A percentile compares a stretch with the other conserved stretches of the same genome.
Evolutionary conservation across 2,797 vertebrate genomes (phyloP).

Genomic region (Otus scops): DNA sequence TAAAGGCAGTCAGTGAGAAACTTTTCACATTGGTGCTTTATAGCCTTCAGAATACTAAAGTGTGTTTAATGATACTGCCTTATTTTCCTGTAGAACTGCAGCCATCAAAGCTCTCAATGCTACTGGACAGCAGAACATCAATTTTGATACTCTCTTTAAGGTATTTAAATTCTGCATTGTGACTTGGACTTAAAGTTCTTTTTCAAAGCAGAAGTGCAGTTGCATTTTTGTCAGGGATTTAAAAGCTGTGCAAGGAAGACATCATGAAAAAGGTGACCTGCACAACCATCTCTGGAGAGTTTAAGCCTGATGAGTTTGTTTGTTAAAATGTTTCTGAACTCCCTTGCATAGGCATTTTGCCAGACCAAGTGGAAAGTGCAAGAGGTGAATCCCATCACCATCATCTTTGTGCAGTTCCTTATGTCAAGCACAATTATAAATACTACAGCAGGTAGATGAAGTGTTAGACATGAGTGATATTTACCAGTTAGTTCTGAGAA

Average conservation of each 20-base stretch:
- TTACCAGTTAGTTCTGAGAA: neutral
- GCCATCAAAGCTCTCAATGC: slow-evolving; percentile 87
- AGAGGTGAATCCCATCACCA: neutral
- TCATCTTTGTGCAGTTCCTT: neutral
- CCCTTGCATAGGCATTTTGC: neutral
- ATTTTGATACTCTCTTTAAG: slow-evolving; percentile 82
- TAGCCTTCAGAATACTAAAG: neutral
- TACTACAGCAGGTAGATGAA: neutral
- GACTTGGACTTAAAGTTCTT: neutral
- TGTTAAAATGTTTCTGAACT: neutral
- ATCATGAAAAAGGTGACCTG: neutral
- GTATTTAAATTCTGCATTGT: slow-evolving; percentile 51
- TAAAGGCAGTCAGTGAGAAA: neutral
- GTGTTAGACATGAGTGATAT: neutral
- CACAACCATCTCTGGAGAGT: neutral
- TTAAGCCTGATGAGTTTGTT: neutral
- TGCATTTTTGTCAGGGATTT: neutral
- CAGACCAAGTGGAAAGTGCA: no score
- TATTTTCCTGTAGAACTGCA: slow-evolving; percentile 77
- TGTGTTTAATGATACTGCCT: neutral
- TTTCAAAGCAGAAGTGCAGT: neutral
- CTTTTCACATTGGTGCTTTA: neutral
- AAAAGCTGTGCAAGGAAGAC: neutral
- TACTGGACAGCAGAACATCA: slow-evolving; percentile 85
- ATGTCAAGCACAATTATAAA: neutral